These are phyloP conservation scores for Rhodophaea formosa DNA, from an alignment of 2,888 invertebrate species.

Conservation along the genomic window DNA sequence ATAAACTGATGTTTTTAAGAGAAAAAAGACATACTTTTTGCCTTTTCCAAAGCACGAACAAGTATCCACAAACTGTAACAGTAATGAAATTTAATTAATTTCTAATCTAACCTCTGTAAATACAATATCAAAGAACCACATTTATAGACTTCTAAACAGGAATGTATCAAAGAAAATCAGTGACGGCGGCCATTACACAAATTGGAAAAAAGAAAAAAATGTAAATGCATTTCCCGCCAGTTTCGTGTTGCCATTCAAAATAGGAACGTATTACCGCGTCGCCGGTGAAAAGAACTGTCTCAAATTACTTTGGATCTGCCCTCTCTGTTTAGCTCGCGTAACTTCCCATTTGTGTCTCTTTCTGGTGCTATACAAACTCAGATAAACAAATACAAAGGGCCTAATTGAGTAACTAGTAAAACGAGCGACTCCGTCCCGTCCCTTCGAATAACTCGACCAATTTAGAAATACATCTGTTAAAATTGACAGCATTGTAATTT, in stretches of 20 bases:
- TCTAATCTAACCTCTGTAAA: constrained; percentile 5
- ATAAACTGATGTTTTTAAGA: too few species aligned
- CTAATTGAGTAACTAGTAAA: constrained; percentile 82
- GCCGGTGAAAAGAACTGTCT: constrained; percentile 80
- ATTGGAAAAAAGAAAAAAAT: constrained; percentile 63
- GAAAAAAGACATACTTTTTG: background rate
- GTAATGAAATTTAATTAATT: background rate
- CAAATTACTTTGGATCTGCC: constrained; percentile 71
- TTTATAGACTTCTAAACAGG: constrained; percentile 49
- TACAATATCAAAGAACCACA: constrained; percentile 34
- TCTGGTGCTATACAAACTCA: constrained; percentile 75
- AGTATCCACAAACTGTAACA: background rate
- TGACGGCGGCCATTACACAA: constrained; percentile 64
- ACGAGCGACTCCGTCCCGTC: constrained; percentile 76
- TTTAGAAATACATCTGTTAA: constrained; percentile 31
- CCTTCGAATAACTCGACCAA: constrained; percentile 61
- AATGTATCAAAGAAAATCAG: constrained; percentile 71
- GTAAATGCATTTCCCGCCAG: constrained; percentile 78
- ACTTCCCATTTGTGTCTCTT: constrained; percentile 41
- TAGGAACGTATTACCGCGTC: constrained; percentile 72
- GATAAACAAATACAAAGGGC: constrained; percentile 82
- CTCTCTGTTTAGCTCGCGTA: constrained; percentile 41
- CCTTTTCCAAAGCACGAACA: background rate
- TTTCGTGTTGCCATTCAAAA: constrained; percentile 79
- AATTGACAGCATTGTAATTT: constrained; percentile 29